Evolutionary conservation across 2,113 vertebrate genomes (phyloP), one percentile per base, ranked within the genome.

Genomic region (Lagopus leucura): DNA sequence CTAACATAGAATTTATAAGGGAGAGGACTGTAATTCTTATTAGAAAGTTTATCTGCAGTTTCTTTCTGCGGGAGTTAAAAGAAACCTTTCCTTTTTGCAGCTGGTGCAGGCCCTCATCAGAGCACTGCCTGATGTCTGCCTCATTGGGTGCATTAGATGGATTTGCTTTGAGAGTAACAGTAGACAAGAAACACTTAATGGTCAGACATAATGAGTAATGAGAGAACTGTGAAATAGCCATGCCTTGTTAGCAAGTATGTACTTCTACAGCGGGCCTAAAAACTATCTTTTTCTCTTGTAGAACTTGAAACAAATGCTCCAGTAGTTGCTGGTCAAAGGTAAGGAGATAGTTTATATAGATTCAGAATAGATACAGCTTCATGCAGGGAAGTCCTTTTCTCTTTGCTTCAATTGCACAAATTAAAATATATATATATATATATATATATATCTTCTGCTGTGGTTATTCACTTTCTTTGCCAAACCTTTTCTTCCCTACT

Each of bases 241-340:
- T 93, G 80, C 66, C 43, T 95, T 96, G 73, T 95, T 85, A 80
- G 92, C 8, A 18, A 40, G 60, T 75, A 75, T 71, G 52, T 96
- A 84, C 94, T 89, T 57, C 82, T 95, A 75, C 91, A 83, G 88
- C 92, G 65, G 34, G 60, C 64, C 93, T 95, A 86, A 95, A 79
- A 91, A 79, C 79, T 97, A 84, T 97, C 73, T 93, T 84, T 97
- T 79, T 98, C 94, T 98, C 87, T 98, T 97, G 95, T 96, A 98
- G 98, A 98, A 83, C 96, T 97, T 80, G 98, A 98, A 94, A 95
- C 94, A 97, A 98, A 97, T 97, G 97, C 97, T 97, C 84, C 95
- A 80, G 69, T 98, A 96, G 97, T 97, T 95, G 95, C 97, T 97
- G 97, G 97, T 95, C 97, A 98, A 97, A 97, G 97, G 98, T 98